Conservation (phyloP, 2,113 vertebrate genomes). For the Grammomys surdaster region DNA sequence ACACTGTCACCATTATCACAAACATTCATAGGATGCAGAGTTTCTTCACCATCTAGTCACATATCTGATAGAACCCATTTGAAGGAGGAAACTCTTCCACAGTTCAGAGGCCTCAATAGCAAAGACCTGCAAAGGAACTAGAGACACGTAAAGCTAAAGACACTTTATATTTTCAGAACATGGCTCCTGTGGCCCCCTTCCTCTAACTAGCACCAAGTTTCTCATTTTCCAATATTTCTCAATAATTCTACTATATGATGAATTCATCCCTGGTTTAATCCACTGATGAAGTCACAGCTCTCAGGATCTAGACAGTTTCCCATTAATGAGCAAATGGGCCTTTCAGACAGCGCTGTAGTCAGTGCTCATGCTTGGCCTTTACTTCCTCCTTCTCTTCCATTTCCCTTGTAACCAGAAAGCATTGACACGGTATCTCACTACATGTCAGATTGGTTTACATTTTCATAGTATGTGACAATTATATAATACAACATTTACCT, state of each 20-base stretch:
- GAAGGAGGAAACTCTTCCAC: neutral
- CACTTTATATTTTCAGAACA: neutral
- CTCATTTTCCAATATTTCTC: neutral
- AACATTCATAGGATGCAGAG: too few species aligned
- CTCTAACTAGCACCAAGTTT: neutral
- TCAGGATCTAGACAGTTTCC: neutral
- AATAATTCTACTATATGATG: neutral
- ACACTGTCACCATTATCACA: too few species aligned
- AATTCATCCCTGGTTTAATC: neutral
- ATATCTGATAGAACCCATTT: neutral
- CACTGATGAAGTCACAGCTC: neutral
- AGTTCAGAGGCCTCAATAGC: neutral
- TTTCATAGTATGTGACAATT: neutral
- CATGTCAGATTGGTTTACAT: neutral
- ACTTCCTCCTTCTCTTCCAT: neutral
- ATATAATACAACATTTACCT: neutral
- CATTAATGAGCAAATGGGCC: too few species aligned
- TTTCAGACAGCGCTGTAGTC: neutral
- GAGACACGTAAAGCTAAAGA: neutral
- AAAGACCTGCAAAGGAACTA: neutral
- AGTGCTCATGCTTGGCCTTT: neutral
- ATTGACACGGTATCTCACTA: neutral
- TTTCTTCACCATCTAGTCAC: neutral
- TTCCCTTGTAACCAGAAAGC: neutral
- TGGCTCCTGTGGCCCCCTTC: too few species aligned